Conservation (phyloP, 1,140 invertebrate genomes). For the Artemia franciscana region DNA sequence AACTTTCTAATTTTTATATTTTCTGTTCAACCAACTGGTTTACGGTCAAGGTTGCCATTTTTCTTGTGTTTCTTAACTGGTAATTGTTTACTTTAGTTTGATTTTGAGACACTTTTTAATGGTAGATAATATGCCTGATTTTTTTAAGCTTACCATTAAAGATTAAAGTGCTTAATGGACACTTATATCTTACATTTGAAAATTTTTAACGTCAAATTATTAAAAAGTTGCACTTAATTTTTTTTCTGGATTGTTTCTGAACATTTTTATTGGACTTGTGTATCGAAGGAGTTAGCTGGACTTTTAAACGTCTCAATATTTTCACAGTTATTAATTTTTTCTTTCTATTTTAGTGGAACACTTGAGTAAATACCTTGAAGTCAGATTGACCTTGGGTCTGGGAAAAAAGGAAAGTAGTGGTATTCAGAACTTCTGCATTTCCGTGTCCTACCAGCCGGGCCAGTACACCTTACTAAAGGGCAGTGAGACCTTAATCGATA, state of each 20-base stretch:
- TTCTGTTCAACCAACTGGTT: no score
- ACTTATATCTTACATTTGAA: not conserved
- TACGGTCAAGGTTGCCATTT: no score
- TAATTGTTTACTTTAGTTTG: no score
- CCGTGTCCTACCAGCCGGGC: conserved; percentile 56
- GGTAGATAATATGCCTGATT: no score
- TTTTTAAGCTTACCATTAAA: not conserved
- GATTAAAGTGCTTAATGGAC: not conserved
- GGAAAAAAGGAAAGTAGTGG: conserved; percentile 53
- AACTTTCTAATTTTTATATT: no score
- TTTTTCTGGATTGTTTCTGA: not conserved
- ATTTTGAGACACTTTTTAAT: no score
- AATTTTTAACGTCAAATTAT: no score
- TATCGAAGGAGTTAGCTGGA: not conserved
- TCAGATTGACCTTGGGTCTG: conserved; percentile 65
- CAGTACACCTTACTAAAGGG: conserved; percentile 60
- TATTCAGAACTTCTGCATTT: conserved; percentile 65
- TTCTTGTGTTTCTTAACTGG: no score
- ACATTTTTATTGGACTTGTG: not conserved
- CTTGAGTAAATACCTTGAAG: conserved; percentile 80
- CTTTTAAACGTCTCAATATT: not conserved
- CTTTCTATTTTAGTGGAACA: conserved; percentile 54
- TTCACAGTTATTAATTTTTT: conserved; percentile 5
- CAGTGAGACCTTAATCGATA: conserved; percentile 45
- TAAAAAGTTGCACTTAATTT: no score